Evolutionary conservation across 2,797 vertebrate species (phyloP).

Genomic region (Hapalemur alaotrensis): DNA sequence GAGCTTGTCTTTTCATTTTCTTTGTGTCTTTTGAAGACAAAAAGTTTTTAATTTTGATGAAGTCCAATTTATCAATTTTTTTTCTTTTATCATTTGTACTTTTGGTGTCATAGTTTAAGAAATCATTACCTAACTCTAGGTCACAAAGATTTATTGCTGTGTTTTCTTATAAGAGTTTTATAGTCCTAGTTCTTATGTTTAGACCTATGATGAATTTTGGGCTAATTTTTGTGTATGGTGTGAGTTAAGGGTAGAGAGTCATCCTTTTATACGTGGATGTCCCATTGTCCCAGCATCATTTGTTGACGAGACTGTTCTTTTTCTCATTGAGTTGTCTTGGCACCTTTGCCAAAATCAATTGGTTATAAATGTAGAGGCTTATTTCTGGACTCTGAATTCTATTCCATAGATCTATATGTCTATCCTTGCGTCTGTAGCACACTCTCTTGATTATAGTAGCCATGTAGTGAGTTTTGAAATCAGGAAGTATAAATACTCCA

Average conservation of each 20-base stretch:
- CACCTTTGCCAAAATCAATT: not conserved
- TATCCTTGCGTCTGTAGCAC: not conserved
- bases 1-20: not conserved
- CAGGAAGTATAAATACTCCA: not conserved
- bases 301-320: not conserved
- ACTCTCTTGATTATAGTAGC: not conserved
- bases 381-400: not conserved
- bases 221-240: not conserved
- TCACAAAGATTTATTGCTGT: not conserved
- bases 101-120: not conserved
- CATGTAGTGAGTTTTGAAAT: not conserved
- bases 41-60: not conserved
- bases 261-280: not conserved
- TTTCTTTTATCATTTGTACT: not conserved
- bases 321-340: not conserved
- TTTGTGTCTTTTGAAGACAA: not conserved
- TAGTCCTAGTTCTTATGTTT: not conserved
- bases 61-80: not conserved
- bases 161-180: constrained; percentile 6
- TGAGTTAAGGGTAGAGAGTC: not conserved
- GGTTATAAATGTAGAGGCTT: not conserved
- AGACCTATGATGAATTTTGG: not conserved
- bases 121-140: constrained; percentile 6
- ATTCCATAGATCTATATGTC: not conserved
- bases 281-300: not conserved